Base-by-base conservation (phyloP, 1,140 invertebrate species). In the Whitmania pigra region DNA sequence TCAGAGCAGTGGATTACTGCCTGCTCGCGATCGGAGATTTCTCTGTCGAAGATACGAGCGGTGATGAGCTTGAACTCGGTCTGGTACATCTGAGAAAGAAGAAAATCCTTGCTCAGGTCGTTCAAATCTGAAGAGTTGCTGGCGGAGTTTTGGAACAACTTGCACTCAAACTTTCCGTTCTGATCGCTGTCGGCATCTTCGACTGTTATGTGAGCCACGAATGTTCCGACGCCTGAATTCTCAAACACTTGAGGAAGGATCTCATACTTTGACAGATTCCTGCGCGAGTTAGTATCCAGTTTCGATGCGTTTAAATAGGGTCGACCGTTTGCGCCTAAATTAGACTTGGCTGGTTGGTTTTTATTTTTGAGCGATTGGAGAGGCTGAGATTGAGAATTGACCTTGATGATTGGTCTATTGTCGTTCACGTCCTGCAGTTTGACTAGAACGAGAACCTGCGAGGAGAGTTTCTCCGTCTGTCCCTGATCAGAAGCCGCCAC, bases 141-240 rank as follows among this genome's bases (percentile, higher is more conserved):
- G 22, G 9, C 3, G 11, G 22, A 31, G 29, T 53, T 27, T 53
- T 72, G 53, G 54, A 27, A 31, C n/a, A 74, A 27, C n/a, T 57
- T 67, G 63, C 73, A 74, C 49, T 71, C 53, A 40, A 74, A 71
- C 76, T 92, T 88, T 4, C 92, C 91, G 80, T 94, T 95, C 0
- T 87, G 80, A 0, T 91, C 92, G 79, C 93, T 89, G 81, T 96
- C 93, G 75, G 88, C 86, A 79, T 96, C 93, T 18, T 89, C 86
- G 0, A 95, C 90, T 0, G 90, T 90, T 18, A 95, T 89, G 0
- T 92, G 92, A 7, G 93, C 92, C 0, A 95, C 93, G 0, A 94
- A 88, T 36, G 69, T 49, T 31, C 69, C 69, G 6, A 70, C 43
- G 20, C 53, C 69, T 36, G 69, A 20, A 31, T 49, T 49, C 22